These are phyloP conservation scores for Sciurus vulgaris DNA, from an alignment of 2,797 vertebrate species.

Conservation along the genomic window DNA sequence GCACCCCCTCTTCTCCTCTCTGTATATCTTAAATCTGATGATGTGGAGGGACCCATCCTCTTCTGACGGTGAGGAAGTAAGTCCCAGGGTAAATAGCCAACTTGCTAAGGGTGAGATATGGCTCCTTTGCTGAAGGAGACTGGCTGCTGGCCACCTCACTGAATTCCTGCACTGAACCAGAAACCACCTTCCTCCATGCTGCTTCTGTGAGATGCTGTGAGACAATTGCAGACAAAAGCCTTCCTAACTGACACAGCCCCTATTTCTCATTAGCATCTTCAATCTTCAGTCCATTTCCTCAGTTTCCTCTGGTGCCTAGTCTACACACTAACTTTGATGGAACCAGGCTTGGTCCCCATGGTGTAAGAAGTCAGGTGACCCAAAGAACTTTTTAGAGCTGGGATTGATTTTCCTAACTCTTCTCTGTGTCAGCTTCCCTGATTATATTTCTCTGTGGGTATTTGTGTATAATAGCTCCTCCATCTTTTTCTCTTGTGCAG, in stretches of 20 bases:
- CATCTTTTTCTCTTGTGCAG: not conserved
- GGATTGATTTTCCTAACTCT: conserved; percentile 39
- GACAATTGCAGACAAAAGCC: not conserved
- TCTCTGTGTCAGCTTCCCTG: not conserved
- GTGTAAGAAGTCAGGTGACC: not conserved
- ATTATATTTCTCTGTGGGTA: not conserved
- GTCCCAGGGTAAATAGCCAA: not conserved
- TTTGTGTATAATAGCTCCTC: not conserved
- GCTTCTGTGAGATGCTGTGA: not conserved
- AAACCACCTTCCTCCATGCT: not conserved
- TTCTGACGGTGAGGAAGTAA: not conserved
- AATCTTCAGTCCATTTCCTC: not conserved
- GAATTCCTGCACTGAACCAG: not conserved
- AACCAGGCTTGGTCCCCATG: not conserved
- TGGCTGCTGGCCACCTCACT: not conserved
- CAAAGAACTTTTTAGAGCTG: not conserved
- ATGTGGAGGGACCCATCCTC: not conserved
- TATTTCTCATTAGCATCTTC: not conserved
- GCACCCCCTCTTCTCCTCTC: not conserved
- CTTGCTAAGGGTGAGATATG: not conserved
- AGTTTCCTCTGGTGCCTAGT: not conserved
- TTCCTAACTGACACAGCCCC: not conserved
- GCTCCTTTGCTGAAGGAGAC: not conserved
- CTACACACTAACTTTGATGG: not conserved
- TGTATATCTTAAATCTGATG: not conserved